Evolutionary conservation across 2,888 invertebrate species (phyloP), one percentile per base, ranked within the genome.

Genomic region (Callimorpha dominula): DNA sequence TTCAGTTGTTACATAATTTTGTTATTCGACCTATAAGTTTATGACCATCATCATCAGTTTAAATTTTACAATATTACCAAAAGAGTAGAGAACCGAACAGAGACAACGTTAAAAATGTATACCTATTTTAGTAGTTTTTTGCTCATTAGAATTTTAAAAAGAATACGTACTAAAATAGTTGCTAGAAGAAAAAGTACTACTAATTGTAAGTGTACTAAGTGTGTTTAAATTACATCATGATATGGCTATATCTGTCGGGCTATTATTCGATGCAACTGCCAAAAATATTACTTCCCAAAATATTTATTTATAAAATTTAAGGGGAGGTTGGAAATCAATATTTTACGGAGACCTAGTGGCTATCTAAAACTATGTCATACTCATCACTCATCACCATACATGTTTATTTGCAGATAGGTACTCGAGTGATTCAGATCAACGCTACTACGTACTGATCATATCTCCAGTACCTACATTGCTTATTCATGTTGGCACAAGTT

Each of bases 401-500:
- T 65, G 72, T 68, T 40, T 64, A 70, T 68, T n/a, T 68, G 57
- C 69, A 62, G 52, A 63, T 72, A 31, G 52, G 54, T 63, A 67
- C 31, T 20, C 46, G 43, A 68, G 68, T 82, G 81, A 83, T 76
- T 81, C 81, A 79, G 71, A 78, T 75, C 70, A 64, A 64, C 66
- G 43, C 68, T 78, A 75, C 72, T 72, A 66, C 50, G 57, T 66
- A 64, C 71, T 73, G 79, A 83, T 83, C 57, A 78, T 79, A 82
- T 82, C 81, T 42, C 46, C 46, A 46, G 67, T 70, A 76, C 64
- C 64, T 67, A 65, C 70, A 80, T 77, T 77, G 68, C 77, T 78
- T 83, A 78, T 85, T 83, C 79, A 79, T 80, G 77, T 75, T 65
- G 46, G 75, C 78, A 77, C 71, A 78, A 71, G 72, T 78, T 78